Base-by-base conservation (phyloP, 2,888 invertebrate species). In the Cryptus viduatorius region DNA sequence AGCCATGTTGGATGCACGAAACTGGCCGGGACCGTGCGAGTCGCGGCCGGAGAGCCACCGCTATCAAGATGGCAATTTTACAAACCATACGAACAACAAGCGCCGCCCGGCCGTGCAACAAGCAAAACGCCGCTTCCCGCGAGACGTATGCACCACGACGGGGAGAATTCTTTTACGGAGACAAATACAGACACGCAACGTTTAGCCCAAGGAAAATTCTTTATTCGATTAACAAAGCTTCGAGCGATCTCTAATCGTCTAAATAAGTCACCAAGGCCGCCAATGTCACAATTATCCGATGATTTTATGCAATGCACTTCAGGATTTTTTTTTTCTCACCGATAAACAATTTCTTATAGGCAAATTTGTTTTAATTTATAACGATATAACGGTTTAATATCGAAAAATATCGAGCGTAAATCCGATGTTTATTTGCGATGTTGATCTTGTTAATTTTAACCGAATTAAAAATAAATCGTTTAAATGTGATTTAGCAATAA, bases 1-100 rank as follows among this genome's bases (percentile, higher is more conserved):
- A 96, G 97, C 97, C 97, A 97, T 97, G 96, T 97, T 97, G 95
- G 95, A 95, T 95, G 92, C 92, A 92, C 92, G 92, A 91, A 93
- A 93, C 92, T 92, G 90, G 90, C 90, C 90, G 90, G 89, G 89
- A 91, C 90, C 88, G 90, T 91, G 91, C 89, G 91, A 90, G 89
- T 91, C 90, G 88, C 88, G 59, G 42, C 53, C 37, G 31, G 8
- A 42, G 79, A 90, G 83, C 85, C 86, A 87, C 88, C 88, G 87
- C 82, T 50, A 79, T 85, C 87, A 88, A 89, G 88, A 90, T 90
- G 88, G 90, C 89, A 88, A 87, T 88, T 88, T 88, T 82, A 65
- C 82, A 85, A 84, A 86, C 82, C 53, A 83, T 71, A 46, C 81
- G 50, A 64, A 68, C 42, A 64, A 48, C 48, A 68, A 48, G 14